phyloP scores from a whole-genome alignment of 2,797 vertebrate genomes.

The Sciaenops ocellatus region DNA sequence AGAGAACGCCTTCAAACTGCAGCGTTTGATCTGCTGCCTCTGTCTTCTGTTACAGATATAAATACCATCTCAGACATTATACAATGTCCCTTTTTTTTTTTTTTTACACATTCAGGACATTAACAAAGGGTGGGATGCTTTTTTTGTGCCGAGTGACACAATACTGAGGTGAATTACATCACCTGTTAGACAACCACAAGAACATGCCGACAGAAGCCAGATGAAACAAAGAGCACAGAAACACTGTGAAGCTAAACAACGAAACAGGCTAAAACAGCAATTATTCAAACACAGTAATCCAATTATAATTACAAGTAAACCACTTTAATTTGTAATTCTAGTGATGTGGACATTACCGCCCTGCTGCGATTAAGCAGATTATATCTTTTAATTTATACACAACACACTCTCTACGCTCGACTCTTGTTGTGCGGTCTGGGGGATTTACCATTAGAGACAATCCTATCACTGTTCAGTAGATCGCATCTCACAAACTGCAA shows the following conservation, averaged over 20 bases:
- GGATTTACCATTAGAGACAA: constrained; percentile 1
- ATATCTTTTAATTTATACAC: neutral
- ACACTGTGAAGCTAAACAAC: neutral
- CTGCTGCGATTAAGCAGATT: constrained; percentile 20
- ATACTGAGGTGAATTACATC: constrained; percentile 9
- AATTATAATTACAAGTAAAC: neutral
- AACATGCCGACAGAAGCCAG: constrained; percentile 25
- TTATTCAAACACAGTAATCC: neutral
- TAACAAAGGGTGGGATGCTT: constrained; percentile 6
- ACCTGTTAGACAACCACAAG: constrained; percentile 7
- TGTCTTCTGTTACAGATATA: constrained; percentile 9
- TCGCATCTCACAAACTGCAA: constrained; percentile 7
- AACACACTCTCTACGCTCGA: neutral
- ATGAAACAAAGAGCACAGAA: neutral
- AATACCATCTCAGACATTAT: constrained; percentile 31
- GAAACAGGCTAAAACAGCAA: neutral
- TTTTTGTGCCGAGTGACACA: constrained; percentile 25
- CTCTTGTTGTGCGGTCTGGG: neutral
- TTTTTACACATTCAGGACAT: constrained; percentile 14
- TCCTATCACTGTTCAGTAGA: constrained; percentile 3
- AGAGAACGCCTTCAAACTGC: constrained; percentile 23
- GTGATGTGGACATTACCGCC: neutral
- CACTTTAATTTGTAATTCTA: neutral
- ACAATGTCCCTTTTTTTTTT: neutral
- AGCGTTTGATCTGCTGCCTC: constrained; percentile 20